Base-by-base conservation (phyloP, 2,888 invertebrate species). In the Lasioglossum malachurum region DNA sequence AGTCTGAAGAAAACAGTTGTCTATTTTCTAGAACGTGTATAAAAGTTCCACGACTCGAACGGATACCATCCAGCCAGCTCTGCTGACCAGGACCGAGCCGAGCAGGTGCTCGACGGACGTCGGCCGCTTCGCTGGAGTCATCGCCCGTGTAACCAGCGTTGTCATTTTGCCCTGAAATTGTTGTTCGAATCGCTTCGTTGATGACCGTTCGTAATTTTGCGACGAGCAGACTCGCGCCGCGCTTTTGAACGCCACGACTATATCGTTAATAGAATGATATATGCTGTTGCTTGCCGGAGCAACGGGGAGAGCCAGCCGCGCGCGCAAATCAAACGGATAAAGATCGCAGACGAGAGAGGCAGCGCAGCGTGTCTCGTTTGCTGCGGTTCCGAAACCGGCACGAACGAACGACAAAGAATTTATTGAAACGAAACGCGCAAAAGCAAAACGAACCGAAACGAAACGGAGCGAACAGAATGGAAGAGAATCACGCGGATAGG, bases 31-130 rank as follows among this genome's bases (percentile, higher is more conserved):
- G 92, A 87, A 89, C 88, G 49, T 93, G 69, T 76, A 82, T 93
- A 73, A 91, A 89, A 86, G 80, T 79, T 80, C 89, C 92, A 44
- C 81, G 87, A 60, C 73, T 90, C 79, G 91, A 91, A 78, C 91
- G 91, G 84, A 92, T 89, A 83, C 85, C 92, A 23, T 90, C 90
- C 75, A 87, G 87, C 84, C 88, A 90, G 46, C 81, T 91, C 67
- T 90, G 90, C 83, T 89, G 89, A 86, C 79, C 78, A 72, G 75
- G 44, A n/a, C 53, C 27, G 4, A 41, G 41, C 73, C 53, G 64
- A 44, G 19, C 41, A 23, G 27, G 10, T 49, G 31, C 73, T 72
- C 73, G 46, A 73, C 49, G 53, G 64, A 23, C 69, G 14, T 38
- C 49, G 41, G 19, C n/a, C 10, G 31, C 38, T 46, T 38, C 74